These are phyloP conservation scores for Watsonalla cultraria DNA, from an alignment of 2,888 invertebrate genomes.

Conservation along the genomic window DNA sequence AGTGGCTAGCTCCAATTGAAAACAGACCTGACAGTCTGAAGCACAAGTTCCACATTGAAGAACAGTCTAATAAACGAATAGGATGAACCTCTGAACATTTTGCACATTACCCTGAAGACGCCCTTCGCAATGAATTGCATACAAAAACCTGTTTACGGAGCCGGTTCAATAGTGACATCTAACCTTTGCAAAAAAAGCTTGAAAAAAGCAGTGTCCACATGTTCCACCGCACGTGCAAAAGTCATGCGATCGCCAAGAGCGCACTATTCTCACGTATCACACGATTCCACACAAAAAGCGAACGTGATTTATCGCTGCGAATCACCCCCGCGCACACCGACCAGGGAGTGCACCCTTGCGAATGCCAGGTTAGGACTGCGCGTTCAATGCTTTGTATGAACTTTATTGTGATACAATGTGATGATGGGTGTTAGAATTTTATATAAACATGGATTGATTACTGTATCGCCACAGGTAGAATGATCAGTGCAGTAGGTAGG, in stretches of 20 bases:
- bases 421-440: no score
- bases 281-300: slow-evolving; percentile 32
- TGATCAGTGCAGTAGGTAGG: no score
- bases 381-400: slow-evolving; percentile 8
- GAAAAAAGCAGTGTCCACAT: slow-evolving; percentile 33
- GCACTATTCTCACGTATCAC: slow-evolving; percentile 52
- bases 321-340: slow-evolving; percentile 28
- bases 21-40: no score
- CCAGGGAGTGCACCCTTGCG: slow-evolving; percentile 16
- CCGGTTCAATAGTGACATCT: slow-evolving; percentile 20
- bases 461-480: no score
- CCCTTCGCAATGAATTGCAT: neutral
- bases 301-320: slow-evolving; percentile 55
- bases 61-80: no score
- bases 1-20: no score
- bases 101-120: neutral
- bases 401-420: no score
- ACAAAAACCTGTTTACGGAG: slow-evolving; percentile 1
- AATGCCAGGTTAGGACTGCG: slow-evolving; percentile 10
- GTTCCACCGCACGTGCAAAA: slow-evolving; percentile 33
- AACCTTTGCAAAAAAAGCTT: slow-evolving; percentile 18
- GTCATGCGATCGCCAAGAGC: slow-evolving; percentile 39
- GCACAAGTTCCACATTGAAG: no score
- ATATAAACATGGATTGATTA: no score
- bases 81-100: no score